Evolutionary conservation across 1,140 invertebrate species (phyloP), one percentile per base, ranked within the genome.

Genomic region (Anastatus disparis): DNA sequence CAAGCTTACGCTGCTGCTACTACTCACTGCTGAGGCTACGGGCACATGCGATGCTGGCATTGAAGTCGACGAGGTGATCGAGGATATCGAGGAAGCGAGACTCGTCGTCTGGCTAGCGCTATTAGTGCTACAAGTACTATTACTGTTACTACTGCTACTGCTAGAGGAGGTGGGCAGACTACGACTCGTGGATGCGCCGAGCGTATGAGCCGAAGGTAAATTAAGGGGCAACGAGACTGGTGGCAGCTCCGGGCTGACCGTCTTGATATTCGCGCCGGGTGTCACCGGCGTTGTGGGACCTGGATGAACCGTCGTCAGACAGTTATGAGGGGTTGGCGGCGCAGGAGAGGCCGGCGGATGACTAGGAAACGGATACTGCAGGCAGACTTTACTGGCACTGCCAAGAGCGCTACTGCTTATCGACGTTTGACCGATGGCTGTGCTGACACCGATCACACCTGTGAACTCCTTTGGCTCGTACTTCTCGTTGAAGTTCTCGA

Each of bases 401-500:
- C 76, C 74, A 13, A 53, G 46, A 35, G 53, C 48, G 8, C 78
- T 8, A 75, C 53, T 40, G 72, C 73, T 53, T 50, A 68, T 50
- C 0, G 70, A 69, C 27, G 78, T 55, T 50, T 66, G 65, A 26
- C 71, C 71, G 50, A 72, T 35, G 58, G 72, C 64, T 59, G 74
- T 42, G 40, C 73, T 44, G n/a, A 56, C 64, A 2, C 27, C 17
- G 24, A 38, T 27, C n/a, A 84, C 78, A 17, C 84, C 81, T 29
- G 82, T 87, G 75, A 89, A 90, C 64, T 90, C 90, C 65, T 88
- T 88, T 29, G 92, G 92, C 82, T 95, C 93, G 79, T 95, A 95
- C 83, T 95, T 95, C 75, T 96, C 91, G 76, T 91, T 89, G 75
- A 94, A 91, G 77, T 96, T 95, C 83, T 98, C 96, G 20, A 99